These are phyloP conservation scores for Geophilus truncorum DNA, from an alignment of 2,888 invertebrate genomes.

Conservation along the genomic window DNA sequence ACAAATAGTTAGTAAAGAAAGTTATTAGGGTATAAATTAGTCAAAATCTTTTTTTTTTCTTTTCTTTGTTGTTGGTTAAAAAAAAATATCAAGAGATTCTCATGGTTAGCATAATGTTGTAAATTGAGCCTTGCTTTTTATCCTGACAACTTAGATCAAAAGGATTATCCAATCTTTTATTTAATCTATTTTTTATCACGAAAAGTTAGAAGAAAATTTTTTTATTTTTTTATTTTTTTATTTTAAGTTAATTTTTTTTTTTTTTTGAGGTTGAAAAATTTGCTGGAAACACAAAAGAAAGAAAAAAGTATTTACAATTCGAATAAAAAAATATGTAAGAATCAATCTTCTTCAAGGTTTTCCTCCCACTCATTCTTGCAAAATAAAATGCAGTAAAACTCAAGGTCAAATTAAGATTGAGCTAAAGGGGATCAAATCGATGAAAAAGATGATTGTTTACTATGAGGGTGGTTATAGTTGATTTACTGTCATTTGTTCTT, in stretches of 20 bases:
- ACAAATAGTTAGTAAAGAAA: not conserved
- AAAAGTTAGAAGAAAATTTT: no score
- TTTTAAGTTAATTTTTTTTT: no score
- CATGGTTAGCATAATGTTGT: not conserved
- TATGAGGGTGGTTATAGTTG: not conserved
- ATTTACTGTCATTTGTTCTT: no score
- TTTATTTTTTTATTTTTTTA: no score
- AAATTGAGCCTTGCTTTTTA: not conserved
- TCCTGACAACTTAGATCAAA: not conserved
- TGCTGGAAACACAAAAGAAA: no score
- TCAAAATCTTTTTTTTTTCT: not conserved
- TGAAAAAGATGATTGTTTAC: slow-evolving; percentile 7
- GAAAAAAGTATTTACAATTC: not conserved
- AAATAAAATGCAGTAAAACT: not conserved
- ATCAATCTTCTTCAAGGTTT: slow-evolving; percentile 11
- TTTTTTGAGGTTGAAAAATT: no score
- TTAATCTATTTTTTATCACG: no score
- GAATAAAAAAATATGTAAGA: not conserved
- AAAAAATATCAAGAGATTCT: not conserved
- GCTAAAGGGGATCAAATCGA: not conserved
- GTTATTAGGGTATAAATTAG: not conserved
- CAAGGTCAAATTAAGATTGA: not conserved
- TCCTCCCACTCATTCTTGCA: slow-evolving; percentile 13
- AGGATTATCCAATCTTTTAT: not conserved
- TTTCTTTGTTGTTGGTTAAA: not conserved